phyloP scores from a whole-genome alignment of 2,797 vertebrate genomes.

The Aldrovandia affinis region DNA sequence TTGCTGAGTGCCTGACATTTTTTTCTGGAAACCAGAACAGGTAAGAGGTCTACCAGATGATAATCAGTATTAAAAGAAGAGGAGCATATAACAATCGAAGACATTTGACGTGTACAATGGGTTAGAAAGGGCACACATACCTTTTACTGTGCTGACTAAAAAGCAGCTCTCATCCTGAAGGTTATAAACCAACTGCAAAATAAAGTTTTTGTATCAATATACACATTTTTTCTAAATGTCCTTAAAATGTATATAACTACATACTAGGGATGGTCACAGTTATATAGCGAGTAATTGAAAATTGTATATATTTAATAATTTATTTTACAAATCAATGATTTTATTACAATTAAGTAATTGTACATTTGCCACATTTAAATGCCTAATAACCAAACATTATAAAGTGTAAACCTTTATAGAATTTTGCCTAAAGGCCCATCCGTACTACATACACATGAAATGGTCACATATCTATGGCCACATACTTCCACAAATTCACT shows the following conservation, averaged over 20 bases:
- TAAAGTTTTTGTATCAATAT: slow-evolving; percentile 27
- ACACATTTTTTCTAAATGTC: too few species aligned
- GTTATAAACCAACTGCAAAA: slow-evolving; percentile 90
- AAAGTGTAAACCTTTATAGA: too few species aligned
- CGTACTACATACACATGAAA: not conserved
- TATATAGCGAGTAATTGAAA: too few species aligned
- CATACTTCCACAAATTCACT: not conserved
- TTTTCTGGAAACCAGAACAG: not conserved
- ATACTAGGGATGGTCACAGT: not conserved
- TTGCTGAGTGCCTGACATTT: not conserved
- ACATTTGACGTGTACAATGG: not conserved
- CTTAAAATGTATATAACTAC: not conserved
- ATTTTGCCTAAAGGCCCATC: too few species aligned
- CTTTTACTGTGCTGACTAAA: slow-evolving; percentile 90
- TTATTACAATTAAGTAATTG: too few species aligned
- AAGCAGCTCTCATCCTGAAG: slow-evolving; percentile 93
- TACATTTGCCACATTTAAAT: too few species aligned
- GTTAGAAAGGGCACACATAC: slow-evolving; percentile 61
- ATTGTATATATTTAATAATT: too few species aligned
- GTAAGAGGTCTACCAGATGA: not conserved
- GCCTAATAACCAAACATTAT: too few species aligned
- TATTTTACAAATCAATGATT: too few species aligned
- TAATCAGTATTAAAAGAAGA: not conserved
- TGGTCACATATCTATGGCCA: not conserved
- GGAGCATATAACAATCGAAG: not conserved